Conservation (phyloP, 2,888 invertebrate species). For the Pharmacophagus antenor region DNA sequence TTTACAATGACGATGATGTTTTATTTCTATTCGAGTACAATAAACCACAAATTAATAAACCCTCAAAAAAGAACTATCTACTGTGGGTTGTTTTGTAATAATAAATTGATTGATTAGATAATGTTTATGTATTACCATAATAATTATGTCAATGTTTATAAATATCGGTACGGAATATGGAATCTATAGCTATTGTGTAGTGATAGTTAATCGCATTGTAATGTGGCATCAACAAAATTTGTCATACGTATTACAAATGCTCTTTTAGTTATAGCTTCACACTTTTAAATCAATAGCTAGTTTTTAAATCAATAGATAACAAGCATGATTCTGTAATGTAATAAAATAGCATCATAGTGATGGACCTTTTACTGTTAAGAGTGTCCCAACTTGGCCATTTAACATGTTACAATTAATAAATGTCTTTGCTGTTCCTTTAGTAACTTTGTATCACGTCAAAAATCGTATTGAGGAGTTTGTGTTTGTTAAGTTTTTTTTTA, state of each 20-base stretch:
- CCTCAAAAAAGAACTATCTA: not conserved
- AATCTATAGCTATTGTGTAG: conserved; percentile 13
- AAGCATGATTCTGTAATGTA: no score
- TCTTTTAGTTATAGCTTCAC: not conserved
- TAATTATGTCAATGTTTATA: conserved; percentile 9
- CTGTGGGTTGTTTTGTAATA: not conserved
- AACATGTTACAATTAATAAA: no score
- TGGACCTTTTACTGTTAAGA: no score
- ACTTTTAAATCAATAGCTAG: not conserved
- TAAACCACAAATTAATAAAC: not conserved
- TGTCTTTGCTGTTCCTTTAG: no score
- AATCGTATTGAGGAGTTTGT: no score
- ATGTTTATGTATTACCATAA: conserved; percentile 3
- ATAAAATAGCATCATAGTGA: no score
- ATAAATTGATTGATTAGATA: conserved; percentile 2
- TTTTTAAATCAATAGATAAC: no score
- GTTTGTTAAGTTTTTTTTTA: no score
- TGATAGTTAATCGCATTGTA: conserved; percentile 8
- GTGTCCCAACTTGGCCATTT: no score
- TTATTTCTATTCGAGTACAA: no score
- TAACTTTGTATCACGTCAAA: no score
- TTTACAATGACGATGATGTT: no score
- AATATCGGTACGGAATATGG: conserved; percentile 2
- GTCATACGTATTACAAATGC: not conserved
- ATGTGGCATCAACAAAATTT: conserved; percentile 9